Conservation (phyloP, 1,140 invertebrate species). For the Micrasema minimum region DNA sequence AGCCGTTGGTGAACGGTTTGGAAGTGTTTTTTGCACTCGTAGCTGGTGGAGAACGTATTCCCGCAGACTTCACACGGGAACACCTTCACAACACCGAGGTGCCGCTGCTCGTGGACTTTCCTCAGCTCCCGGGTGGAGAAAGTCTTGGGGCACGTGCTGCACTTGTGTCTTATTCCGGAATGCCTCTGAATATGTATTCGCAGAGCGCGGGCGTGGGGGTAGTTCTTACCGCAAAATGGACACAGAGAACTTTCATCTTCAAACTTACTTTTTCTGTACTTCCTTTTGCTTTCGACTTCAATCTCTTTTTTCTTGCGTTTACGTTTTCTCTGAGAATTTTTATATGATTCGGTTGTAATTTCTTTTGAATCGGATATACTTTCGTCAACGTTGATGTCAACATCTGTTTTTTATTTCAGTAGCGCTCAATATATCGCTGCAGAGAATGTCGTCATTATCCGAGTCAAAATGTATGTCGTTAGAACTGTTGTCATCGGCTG, state of each 20-base stretch:
- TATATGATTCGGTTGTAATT: neutral
- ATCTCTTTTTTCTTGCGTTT: conserved; percentile 15
- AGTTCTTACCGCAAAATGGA: conserved; percentile 14
- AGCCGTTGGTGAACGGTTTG: conserved; percentile 11
- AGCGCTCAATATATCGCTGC: neutral
- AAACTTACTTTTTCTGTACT: conserved; percentile 20
- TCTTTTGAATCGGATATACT: neutral
- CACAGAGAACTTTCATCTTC: conserved; percentile 27
- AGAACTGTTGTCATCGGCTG: neutral
- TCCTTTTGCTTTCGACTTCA: conserved; percentile 2
- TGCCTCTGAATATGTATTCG: conserved; percentile 21
- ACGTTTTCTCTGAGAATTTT: neutral
- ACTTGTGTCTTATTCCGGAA: conserved; percentile 23
- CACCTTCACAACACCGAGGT: neutral
- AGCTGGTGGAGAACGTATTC: conserved; percentile 11
- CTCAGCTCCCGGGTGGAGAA: conserved; percentile 17
- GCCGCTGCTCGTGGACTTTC: conserved; percentile 17
- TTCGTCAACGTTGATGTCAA: neutral
- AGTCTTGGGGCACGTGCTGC: conserved; percentile 13
- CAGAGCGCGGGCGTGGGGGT: conserved; percentile 1
- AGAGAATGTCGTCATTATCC: neutral
- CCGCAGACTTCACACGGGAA: conserved; percentile 27
- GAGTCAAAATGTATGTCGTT: neutral
- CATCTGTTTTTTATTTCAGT: conserved; percentile 11
- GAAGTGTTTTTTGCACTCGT: conserved; percentile 14